A percentile compares a stretch with the other conserved stretches of the same genome.
Conservation (phyloP, 2,113 vertebrate species). For the Geococcyx californianus region DNA sequence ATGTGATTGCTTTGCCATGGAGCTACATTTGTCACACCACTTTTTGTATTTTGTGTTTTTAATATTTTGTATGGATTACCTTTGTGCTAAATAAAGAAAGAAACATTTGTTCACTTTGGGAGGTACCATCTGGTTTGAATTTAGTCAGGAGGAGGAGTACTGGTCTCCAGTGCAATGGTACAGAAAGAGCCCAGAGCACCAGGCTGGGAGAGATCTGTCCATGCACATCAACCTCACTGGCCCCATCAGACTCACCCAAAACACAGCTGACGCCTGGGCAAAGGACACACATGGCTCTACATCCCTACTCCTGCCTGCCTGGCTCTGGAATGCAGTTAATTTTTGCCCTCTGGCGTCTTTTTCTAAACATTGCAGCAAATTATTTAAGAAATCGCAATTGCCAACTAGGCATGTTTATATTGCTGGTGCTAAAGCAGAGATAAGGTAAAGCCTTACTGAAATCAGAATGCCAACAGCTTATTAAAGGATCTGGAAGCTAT, state of each 20-base stretch:
- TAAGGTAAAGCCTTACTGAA: background rate
- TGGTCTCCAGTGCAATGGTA: background rate
- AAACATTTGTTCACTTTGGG: background rate
- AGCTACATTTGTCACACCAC: background rate
- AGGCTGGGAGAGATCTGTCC: background rate
- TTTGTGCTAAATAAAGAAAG: background rate
- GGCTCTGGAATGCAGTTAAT: background rate
- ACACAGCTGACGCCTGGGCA: background rate
- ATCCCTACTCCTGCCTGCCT: fast-evolving
- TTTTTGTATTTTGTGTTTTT: background rate
- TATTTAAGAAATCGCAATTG: fast-evolving
- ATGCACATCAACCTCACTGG: background rate
- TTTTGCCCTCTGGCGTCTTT: slow-evolving; percentile 1
- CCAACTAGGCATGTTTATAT: background rate
- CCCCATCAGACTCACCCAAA: background rate
- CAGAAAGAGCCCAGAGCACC: background rate
- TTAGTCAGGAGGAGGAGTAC: background rate
- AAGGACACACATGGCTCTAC: fast-evolving
- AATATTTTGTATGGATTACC: background rate
- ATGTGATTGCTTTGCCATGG: background rate
- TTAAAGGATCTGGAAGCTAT: background rate
- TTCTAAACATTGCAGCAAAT: background rate
- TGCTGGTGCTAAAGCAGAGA: background rate
- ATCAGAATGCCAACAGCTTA: background rate
- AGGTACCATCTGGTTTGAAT: background rate